Evolutionary conservation across 2,797 vertebrate genomes (phyloP).

Genomic region (Cyprinella venusta): DNA sequence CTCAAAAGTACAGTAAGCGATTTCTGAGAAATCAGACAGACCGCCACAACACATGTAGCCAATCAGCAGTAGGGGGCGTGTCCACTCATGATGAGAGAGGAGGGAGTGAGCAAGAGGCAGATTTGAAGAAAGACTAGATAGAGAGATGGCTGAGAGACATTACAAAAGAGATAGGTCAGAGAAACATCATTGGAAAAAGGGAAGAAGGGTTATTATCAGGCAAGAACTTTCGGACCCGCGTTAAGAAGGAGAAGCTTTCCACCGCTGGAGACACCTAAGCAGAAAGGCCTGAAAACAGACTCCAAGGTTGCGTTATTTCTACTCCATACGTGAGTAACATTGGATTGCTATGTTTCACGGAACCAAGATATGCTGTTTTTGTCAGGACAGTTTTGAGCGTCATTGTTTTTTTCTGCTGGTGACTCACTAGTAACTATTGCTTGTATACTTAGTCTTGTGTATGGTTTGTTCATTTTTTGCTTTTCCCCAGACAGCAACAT

Average conservation of each 20-base stretch:
- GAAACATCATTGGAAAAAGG: not conserved
- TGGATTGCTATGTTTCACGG: not conserved
- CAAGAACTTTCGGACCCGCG: not conserved
- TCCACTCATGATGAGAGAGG: not conserved
- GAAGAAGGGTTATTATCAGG: not conserved
- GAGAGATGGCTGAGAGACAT: not conserved
- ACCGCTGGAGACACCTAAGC: not conserved
- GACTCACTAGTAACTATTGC: too few relatives aligned
- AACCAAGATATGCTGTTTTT: not conserved
- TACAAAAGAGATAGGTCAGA: not conserved
- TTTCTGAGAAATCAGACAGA: not conserved
- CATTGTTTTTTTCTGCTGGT: too few relatives aligned
- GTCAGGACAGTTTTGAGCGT: too few relatives aligned
- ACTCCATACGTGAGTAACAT: too few relatives aligned
- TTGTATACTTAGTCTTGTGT: too few relatives aligned
- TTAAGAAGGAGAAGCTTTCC: not conserved
- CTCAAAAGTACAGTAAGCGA: not conserved
- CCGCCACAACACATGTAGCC: not conserved
- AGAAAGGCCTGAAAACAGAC: too few relatives aligned
- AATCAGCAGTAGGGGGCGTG: not conserved
- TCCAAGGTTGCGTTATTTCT: too few relatives aligned
- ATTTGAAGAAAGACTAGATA: not conserved
- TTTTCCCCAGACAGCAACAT: not conserved
- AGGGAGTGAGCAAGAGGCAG: not conserved
- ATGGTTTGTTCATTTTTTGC: too few relatives aligned